Evolutionary conservation across 2,888 invertebrate genomes (phyloP).

Genomic region (Phorcus lineatus): DNA sequence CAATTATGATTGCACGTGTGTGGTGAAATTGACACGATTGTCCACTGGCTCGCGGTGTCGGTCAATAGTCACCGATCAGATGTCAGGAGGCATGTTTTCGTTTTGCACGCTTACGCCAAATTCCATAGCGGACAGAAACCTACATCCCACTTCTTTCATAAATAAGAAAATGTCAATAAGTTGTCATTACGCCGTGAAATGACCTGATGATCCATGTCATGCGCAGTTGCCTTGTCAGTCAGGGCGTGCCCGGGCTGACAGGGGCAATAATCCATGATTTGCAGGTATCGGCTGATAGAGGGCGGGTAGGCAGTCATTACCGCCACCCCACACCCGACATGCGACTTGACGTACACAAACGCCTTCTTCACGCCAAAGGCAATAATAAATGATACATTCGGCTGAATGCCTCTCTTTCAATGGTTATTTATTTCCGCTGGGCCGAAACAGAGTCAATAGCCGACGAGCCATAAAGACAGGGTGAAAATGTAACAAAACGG

Average conservation of each 20-base stretch:
- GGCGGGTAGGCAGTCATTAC: constrained; percentile 12
- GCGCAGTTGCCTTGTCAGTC: neutral
- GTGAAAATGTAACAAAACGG: constrained; percentile 37
- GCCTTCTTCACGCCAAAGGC: constrained; percentile 13
- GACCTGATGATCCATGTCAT: neutral
- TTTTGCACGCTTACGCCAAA: neutral
- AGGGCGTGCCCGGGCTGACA: neutral
- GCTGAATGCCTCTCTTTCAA: constrained; percentile 28
- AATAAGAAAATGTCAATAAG: neutral
- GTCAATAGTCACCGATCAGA: no score
- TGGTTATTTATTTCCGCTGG: constrained; percentile 35
- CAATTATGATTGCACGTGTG: no score
- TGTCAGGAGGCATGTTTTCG: no score
- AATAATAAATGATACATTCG: constrained; percentile 33
- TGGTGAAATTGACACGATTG: no score
- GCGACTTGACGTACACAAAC: neutral
- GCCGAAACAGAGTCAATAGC: constrained; percentile 16
- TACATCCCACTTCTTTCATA: constrained; percentile 12
- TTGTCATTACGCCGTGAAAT: neutral
- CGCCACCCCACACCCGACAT: neutral
- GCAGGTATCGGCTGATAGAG: constrained; percentile 5
- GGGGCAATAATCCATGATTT: constrained; percentile 21
- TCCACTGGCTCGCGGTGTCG: no score
- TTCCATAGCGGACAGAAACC: neutral
- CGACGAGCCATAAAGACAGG: constrained; percentile 32